These are phyloP conservation scores for Phenganax stokvisi DNA, from an alignment of 92 coral and sea anemone genomes.

Conservation along the genomic window DNA sequence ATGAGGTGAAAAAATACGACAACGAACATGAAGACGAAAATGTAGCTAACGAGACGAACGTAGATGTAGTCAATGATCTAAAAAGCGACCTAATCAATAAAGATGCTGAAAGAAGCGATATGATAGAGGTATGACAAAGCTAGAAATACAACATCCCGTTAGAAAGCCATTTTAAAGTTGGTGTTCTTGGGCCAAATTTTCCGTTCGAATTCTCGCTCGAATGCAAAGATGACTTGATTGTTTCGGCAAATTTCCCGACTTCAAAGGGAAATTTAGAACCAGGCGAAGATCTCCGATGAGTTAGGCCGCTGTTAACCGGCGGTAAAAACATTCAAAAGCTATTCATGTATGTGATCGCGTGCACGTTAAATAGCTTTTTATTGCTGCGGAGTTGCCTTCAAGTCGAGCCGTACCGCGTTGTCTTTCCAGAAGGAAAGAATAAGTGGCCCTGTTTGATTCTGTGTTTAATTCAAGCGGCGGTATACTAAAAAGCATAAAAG, in stretches of 20 bases:
- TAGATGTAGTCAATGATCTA: slow-evolving; percentile 97
- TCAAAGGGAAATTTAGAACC: slow-evolving; percentile 39
- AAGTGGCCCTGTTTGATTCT: slow-evolving; percentile 41
- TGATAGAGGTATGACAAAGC: slow-evolving; percentile 19
- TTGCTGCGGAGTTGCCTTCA: not conserved
- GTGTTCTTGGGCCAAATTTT: not conserved
- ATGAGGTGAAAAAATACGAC: slow-evolving; percentile 84
- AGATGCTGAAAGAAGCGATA: slow-evolving; percentile 89
- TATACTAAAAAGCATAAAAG: slow-evolving; percentile 39
- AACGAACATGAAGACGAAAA: slow-evolving; percentile 95
- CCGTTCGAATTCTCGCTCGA: slow-evolving; percentile 3
- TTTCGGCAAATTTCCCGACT: slow-evolving; percentile 40
- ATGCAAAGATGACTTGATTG: not conserved
- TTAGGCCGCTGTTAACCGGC: slow-evolving; percentile 41
- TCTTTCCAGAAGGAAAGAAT: not conserved
- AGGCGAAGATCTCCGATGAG: slow-evolving; percentile 33
- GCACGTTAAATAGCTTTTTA: not conserved
- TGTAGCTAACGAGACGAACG: slow-evolving; percentile 83
- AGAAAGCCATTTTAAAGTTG: not conserved
- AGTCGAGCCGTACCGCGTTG: too few relatives aligned
- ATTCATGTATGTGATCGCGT: slow-evolving; percentile 11
- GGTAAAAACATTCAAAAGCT: slow-evolving; percentile 14
- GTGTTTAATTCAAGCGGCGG: slow-evolving; percentile 43
- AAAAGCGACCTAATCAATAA: slow-evolving; percentile 95
- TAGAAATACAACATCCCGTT: not conserved